phyloP scores from a whole-genome alignment of 2,888 invertebrate genomes.

The Deroplatys truncata region DNA sequence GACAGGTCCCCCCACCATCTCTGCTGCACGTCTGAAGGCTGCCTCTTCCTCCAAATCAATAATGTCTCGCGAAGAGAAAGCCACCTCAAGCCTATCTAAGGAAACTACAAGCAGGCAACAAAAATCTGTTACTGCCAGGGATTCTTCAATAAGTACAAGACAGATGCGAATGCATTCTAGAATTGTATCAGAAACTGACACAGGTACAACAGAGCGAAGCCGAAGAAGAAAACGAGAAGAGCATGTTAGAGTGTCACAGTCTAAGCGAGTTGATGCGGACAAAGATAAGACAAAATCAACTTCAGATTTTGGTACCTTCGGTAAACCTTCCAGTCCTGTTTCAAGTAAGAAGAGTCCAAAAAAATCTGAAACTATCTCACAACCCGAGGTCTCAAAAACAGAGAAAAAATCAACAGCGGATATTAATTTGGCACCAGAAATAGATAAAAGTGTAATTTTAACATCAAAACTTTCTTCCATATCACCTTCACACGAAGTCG shows the following conservation, averaged over 20 bases:
- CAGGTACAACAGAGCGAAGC: not conserved
- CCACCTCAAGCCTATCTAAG: not conserved
- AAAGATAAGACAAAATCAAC: not conserved
- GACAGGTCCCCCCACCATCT: not conserved
- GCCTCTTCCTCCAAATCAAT: not conserved
- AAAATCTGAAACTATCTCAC: not conserved
- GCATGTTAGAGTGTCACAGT: not conserved
- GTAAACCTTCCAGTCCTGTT: not conserved
- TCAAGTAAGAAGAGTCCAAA: not conserved
- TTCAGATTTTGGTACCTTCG: not conserved
- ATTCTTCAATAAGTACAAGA: not conserved
- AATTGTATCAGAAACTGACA: not conserved
- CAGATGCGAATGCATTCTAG: not conserved
- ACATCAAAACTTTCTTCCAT: not conserved
- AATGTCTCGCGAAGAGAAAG: not conserved
- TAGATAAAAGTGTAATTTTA: not conserved
- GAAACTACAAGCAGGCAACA: not conserved
- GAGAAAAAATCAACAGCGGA: not conserved
- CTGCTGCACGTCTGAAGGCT: not conserved
- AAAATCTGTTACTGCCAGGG: not conserved
- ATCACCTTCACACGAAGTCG: not conserved
- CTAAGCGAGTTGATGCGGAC: not conserved
- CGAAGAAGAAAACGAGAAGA: conserved; percentile 1
- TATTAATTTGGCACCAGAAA: not conserved
- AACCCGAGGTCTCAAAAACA: not conserved